Base-by-base conservation (phyloP, 2,888 invertebrate species). In the Tinea semifulvella region DNA sequence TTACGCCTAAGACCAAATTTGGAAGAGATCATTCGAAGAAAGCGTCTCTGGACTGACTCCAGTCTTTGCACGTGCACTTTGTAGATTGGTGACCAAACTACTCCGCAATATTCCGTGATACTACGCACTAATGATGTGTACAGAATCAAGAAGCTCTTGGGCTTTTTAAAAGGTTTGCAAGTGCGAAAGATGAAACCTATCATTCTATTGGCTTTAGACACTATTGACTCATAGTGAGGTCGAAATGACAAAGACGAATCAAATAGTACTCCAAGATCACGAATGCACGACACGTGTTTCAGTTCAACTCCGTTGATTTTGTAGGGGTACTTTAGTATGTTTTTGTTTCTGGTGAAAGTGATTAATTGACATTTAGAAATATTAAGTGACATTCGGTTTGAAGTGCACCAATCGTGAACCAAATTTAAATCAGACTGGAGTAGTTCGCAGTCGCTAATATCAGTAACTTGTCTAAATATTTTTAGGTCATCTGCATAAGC, bases 401-500 rank as follows among this genome's bases (percentile, higher is more conserved):
- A 2, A 3, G 7, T 22, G 22, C 40, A 40, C 20, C 25, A 40
- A 10, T 6, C 8, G 11, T 13, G 11, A 22, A 40, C 4, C 2
- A 13, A 22, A 40, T 22, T 3, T 13, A 40, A 22, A 22, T 40
- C 22, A n/a, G 7, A n/a, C 14, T 40, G 40, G 3, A 40, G 22
- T 10, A 39, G 2, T 3, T n/a, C 17, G 14, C 40, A 40, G 13
- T 40, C 40, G 13, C 13, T 14, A 11, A 11, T 3, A 14, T 4
- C 3, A 2, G 6, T 19, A n/a, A 22, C 22, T 25, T 4, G 20
- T 2, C 11, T 10, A 14, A 22, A 20, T 10, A 40, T 20, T 11
- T 40, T 40, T 5, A 20, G n/a, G n/a, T 40, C 40, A 13, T 40
- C 40, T 2, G 40, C 40, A 19, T 40, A 40, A 20, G 36, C 36